These are phyloP conservation scores for Hoplostethus atlanticus DNA, from an alignment of 2,797 vertebrate species.

Conservation along the genomic window DNA sequence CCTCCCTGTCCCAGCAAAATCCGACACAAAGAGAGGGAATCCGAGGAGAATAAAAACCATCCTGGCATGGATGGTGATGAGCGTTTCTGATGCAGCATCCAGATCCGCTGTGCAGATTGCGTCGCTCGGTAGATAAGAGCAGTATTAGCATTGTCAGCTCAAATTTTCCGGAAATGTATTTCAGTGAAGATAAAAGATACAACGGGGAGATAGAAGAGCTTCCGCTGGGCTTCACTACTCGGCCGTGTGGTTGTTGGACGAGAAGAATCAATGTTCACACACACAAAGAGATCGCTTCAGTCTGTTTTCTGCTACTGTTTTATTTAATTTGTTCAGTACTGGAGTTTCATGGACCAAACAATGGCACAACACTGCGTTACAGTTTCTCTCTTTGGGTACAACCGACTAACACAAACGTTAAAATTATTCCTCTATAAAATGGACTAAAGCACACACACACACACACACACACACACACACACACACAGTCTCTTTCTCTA, in stretches of 20 bases:
- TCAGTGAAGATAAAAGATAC: constrained; percentile 44
- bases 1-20: background rate
- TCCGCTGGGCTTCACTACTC: background rate
- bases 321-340: constrained; percentile 77
- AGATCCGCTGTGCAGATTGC: constrained; percentile 52
- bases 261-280: constrained; percentile 5
- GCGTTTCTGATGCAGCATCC: constrained; percentile 38
- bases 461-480: constrained; percentile 24
- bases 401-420: constrained; percentile 74
- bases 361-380: constrained; percentile 76
- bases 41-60: background rate
- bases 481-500: constrained; percentile 49
- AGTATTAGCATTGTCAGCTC: constrained; percentile 54
- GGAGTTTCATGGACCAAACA: constrained; percentile 78
- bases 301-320: constrained; percentile 76
- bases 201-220: constrained; percentile 32
- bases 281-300: constrained; percentile 21
- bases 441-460: constrained; percentile 55
- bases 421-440: constrained; percentile 74
- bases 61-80: constrained; percentile 20
- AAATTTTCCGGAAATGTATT: constrained; percentile 26
- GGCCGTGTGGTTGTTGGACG: background rate
- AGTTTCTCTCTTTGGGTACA: constrained; percentile 80
- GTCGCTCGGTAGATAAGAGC: constrained; percentile 31
- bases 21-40: constrained; percentile 22